Base-by-base conservation (phyloP, 2,113 vertebrate genomes). In the Caranx melampygus region DNA sequence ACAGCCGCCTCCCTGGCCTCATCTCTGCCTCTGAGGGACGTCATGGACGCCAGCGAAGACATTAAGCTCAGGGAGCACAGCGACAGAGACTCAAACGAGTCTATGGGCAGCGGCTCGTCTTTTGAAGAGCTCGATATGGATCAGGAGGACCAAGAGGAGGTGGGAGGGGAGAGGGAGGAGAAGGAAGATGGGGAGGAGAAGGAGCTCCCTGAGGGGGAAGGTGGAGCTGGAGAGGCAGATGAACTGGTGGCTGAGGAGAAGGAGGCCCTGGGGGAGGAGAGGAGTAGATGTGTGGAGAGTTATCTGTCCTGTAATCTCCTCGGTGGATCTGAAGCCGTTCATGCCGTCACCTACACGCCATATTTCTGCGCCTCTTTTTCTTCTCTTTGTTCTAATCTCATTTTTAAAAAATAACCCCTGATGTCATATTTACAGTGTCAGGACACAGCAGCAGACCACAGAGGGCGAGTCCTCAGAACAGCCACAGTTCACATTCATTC, bases 41-140 rank as follows among this genome's bases (percentile, higher is more conserved):
- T 95, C 87, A 94, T 95, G 51, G 95, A 97, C 0, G 87, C 71
- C 3, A 4, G 94, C 87, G 88, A 87, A 64, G 92, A 91, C 55
- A 74, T 75, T 45, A 87, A 90, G 69, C 87, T 78, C 37, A 88
- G 79, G 72, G 95, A 93, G 78, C 87, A 83, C 72, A 82, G 86
- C 18, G 84, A 90, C 79, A 95, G 96, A 90, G 96, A 96, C 88
- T 97, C 96, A 58, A 96, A 96, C 5, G 96, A 96, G 82, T 99
- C 98, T 0, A 90, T 97, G 42, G 95, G 95, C 90, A 99, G 98
- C 0, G 95, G 97, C 78, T 99, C 98, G 0, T 99, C 98, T 76
- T 99, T 99, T 1, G 97, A 99, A 88, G 98, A 99, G 88, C 95
- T 99, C 58, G 97, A 97, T 91, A 93, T 98, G 93, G 97, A 98